Evolutionary conservation across 2,888 invertebrate genomes (phyloP), one percentile per base, ranked within the genome.

Genomic region (Tridacna gigas): DNA sequence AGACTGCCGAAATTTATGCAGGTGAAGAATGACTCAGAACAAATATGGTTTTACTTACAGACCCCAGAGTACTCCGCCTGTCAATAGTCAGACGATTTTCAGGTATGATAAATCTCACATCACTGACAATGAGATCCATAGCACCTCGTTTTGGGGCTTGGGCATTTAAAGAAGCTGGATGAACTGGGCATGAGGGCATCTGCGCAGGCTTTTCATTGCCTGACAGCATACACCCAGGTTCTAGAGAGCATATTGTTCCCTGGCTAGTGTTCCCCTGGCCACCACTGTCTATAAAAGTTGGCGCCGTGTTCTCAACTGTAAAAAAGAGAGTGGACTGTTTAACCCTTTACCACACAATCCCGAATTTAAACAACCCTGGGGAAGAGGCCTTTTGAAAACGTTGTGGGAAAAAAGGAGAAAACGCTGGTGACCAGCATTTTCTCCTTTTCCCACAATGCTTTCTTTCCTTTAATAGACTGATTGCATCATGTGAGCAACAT

Each of bases 121-220:
- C 65, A 56, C 77, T 77, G 48, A 77, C 66, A 51, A 66, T 65
- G 12, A 60, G 60, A 28, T 45, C 74, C 67, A 67, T 67, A n/a
- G 47, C 26, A 11, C 28, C 37, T 37, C 37, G 37, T 37, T 37
- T 37, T 37, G 37, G 7, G 3, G 2, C 45, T 67, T 2, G 45
- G 67, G 26, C n/a, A 20, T 45, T n/a, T 20, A 45, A 11, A 12
- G 45, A 11, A 20, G 67, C 18, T 15, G 3, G 45, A 45, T 67
- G 67, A 45, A 37, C 45, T 15, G 67, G 67, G n/a, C 67, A 67
- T 45, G 45, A 12, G 11, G 67, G 45, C 20, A 45, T 20, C 20
- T 56, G 18, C 18, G 11, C 18, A 56, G 56, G 15, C n/a, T 45
- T 37, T n/a, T 67, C 67, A 45, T 13, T 20, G 18, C 45, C 45